Base-by-base conservation (phyloP, 2,888 invertebrate species). In the Oscheius sp. region DNA sequence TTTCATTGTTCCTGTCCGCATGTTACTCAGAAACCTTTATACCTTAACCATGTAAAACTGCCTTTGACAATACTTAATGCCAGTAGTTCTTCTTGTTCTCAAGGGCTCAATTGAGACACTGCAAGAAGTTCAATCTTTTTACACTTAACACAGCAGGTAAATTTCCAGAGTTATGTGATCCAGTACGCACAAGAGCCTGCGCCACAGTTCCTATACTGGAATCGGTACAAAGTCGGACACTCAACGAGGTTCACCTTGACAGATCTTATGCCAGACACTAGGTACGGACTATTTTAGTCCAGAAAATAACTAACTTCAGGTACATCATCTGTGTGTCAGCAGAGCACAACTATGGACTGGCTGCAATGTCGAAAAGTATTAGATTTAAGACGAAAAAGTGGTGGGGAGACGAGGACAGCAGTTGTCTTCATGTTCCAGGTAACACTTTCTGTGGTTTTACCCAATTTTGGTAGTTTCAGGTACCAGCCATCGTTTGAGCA, bases 251-350 rank as follows among this genome's bases (percentile, higher is more conserved):
- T 87, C 68, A 88, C 88, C 2, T 57, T 88, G 11, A 84, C 86
- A 7, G 83, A 86, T 51, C 74, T 88, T 11, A 75, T 74, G 9
- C 82, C 88, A 1, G 87, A 86, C 70, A 88, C 87, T 1, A 80
- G 84, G 84, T 82, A 53, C 47, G 57, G n/a, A 32, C 32, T 11
- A 10, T 66, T 42, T 55, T 13, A 3, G 35, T 3, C 33, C 29
- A 11, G 13, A 60, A 32, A 50, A 32, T 13, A 9, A 9, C 47
- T 13, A 42, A 4, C 53, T 59, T 60, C 76, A 83, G 83, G 51
- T 88, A 88, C 78, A 85, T 86, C 50, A 83, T 84, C 10, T 87
- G 88, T 70, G 86, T 88, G n/a, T 79, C 85, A 5, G 88, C 88
- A 1, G 84, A 86, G 55, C 88, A 88, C 84, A 88, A 88, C 72